Percentiles rank a stretch among this genome's conserved stretches.
Conservation (phyloP, 2,888 invertebrate genomes). For the Deladenus siricidicola region DNA sequence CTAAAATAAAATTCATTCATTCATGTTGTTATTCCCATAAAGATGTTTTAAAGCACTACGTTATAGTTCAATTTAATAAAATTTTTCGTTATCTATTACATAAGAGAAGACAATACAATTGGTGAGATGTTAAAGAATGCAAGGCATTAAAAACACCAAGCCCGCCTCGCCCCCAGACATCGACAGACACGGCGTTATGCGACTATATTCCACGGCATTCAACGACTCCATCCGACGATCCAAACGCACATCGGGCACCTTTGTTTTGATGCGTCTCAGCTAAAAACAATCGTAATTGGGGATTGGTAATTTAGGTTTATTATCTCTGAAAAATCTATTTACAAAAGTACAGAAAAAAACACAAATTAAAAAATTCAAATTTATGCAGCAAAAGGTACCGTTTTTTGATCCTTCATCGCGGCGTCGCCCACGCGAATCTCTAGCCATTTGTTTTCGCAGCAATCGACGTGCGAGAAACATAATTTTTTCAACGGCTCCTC, state of each 20-base stretch:
- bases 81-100: too few relatives aligned
- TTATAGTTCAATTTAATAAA: too few relatives aligned
- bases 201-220: constrained; percentile 27
- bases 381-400: constrained; percentile 14
- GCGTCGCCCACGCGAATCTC: constrained; percentile 28
- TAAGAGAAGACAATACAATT: too few relatives aligned
- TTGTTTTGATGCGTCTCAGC: constrained; percentile 1
- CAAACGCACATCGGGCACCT: constrained; percentile 18
- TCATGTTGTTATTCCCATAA: too few relatives aligned
- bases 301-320: too few relatives aligned
- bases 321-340: neutral
- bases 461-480: constrained; percentile 22
- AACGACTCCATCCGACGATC: constrained; percentile 31
- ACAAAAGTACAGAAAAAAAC: neutral
- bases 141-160: constrained; percentile 32
- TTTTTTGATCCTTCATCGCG: constrained; percentile 20
- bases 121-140: constrained; percentile 23
- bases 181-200: constrained; percentile 18
- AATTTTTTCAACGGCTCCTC: neutral
- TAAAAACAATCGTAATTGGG: neutral
- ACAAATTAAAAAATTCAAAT: too few relatives aligned
- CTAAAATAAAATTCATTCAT: too few relatives aligned
- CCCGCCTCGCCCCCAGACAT: constrained; percentile 31
- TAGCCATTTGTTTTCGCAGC: constrained; percentile 21
- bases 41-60: too few relatives aligned